Percentiles rank a stretch among this genome's conserved stretches.
Evolutionary conservation across 2,113 vertebrate genomes (phyloP).

Genomic region (Nerophis lumbriciformis): DNA sequence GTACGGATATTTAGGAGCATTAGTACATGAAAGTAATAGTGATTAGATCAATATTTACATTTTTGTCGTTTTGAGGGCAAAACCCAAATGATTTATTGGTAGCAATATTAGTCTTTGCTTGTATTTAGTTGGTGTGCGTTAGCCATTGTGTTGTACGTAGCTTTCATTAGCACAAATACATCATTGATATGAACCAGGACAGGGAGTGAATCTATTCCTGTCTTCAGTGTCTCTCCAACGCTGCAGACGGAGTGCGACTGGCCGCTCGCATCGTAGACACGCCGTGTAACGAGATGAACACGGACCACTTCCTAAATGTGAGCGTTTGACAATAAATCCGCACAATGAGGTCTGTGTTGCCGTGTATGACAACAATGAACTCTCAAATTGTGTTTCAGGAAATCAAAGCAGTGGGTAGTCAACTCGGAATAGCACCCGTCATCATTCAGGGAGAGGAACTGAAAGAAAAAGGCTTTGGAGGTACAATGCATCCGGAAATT

Average conservation of each 20-base stretch:
- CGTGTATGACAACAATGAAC: too few species aligned
- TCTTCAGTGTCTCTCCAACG: conserved; percentile 81
- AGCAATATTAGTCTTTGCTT: too few species aligned
- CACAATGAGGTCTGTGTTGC: not conserved
- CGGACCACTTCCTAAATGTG: conserved; percentile 87
- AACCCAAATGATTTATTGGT: too few species aligned
- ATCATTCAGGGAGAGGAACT: conserved; percentile 89
- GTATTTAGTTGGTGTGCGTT: too few species aligned
- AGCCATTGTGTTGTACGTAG: too few species aligned
- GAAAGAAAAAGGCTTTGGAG: conserved; percentile 91
- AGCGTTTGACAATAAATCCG: conserved; percentile 9
- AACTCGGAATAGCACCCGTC: conserved; percentile 83
- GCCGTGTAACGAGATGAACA: conserved; percentile 96
- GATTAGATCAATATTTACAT: too few species aligned
- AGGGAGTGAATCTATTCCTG: conserved; percentile 6
- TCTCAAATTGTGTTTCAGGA: conserved; percentile 73
- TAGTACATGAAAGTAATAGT: too few species aligned
- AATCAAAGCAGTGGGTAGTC: conserved; percentile 84
- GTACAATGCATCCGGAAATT: conserved; percentile 49
- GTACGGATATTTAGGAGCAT: too few species aligned
- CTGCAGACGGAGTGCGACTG: conserved; percentile 86
- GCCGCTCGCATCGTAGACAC: conserved; percentile 95
- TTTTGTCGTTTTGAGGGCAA: too few species aligned
- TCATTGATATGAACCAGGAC: too few species aligned
- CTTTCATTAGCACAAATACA: too few species aligned